phyloP scores from a whole-genome alignment of 2,797 vertebrate species.

The Diceros bicornis region DNA sequence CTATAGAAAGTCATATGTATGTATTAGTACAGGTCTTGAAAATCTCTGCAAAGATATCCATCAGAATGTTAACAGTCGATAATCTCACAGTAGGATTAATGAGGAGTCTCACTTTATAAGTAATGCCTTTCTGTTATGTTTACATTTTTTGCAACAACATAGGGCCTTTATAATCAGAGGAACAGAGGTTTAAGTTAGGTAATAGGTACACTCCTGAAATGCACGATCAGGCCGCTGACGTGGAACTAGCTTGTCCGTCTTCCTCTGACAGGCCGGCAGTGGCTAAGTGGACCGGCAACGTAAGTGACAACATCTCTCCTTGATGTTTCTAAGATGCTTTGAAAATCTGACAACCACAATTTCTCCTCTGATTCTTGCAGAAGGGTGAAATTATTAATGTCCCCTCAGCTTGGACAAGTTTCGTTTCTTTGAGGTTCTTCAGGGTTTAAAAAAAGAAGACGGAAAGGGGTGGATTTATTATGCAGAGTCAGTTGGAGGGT shows the following conservation, averaged over 20 bases:
- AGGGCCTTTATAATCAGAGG: background rate
- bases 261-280: background rate
- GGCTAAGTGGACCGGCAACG: background rate
- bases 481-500: background rate
- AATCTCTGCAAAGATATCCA: background rate
- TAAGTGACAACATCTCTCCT: background rate
- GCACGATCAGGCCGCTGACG: background rate
- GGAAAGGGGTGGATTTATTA: background rate
- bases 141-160: background rate
- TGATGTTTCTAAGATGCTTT: conserved; percentile 40
- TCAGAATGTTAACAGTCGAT: background rate
- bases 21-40: background rate
- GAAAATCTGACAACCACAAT: conserved; percentile 29
- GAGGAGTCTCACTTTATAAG: background rate
- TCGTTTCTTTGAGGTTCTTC: conserved; percentile 65
- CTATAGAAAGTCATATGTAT: background rate
- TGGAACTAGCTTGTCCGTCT: rapidly evolving
- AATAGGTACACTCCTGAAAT: background rate
- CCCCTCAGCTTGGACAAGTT: background rate
- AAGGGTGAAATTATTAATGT: conserved; percentile 53
- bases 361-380: background rate
- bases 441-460: background rate
- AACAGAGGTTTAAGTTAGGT: background rate
- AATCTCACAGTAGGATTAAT: background rate
- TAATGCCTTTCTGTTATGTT: background rate